A percentile compares a stretch with the other conserved stretches of the same genome.
Evolutionary conservation across 2,888 invertebrate species (phyloP).

Genomic region (Glaucopsyche alexis): DNA sequence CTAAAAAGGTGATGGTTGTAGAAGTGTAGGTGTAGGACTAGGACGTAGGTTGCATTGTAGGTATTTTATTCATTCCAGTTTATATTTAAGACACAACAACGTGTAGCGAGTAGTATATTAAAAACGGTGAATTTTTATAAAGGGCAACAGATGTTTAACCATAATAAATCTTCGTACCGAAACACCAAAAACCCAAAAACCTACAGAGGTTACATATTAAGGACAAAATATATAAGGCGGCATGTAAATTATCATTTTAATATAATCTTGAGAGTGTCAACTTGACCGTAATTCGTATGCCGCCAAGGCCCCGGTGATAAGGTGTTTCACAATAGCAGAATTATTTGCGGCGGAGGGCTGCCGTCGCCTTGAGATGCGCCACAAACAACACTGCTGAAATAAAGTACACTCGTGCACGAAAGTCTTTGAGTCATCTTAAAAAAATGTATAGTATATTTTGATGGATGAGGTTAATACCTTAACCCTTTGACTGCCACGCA

Average conservation of each 20-base stretch:
- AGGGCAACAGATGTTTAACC: background rate
- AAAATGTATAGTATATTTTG: constrained; percentile 27
- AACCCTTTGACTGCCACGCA: too few relatives aligned
- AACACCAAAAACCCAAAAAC: background rate
- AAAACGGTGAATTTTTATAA: too few relatives aligned
- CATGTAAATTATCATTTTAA: constrained; percentile 58
- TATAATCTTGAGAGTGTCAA: constrained; percentile 75
- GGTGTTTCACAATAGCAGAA: constrained; percentile 78
- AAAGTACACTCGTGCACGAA: constrained; percentile 57
- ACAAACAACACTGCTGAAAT: constrained; percentile 75
- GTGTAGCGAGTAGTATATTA: too few relatives aligned
- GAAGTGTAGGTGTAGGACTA: too few relatives aligned
- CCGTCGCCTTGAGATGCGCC: constrained; percentile 73
- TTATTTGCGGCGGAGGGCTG: constrained; percentile 73
- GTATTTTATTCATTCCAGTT: too few relatives aligned
- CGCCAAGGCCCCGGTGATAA: constrained; percentile 74
- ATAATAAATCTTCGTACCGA: background rate
- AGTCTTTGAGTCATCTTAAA: constrained; percentile 44
- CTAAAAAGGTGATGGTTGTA: too few relatives aligned
- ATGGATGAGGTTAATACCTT: too few relatives aligned
- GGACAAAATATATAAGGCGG: constrained; percentile 19
- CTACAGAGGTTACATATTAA: background rate
- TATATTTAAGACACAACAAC: too few relatives aligned
- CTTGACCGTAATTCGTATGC: constrained; percentile 79
- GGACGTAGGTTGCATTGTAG: too few relatives aligned